Percentiles rank a stretch among this genome's conserved stretches.
Conservation (phyloP, 2,113 vertebrate genomes). For the Silurus asotus region DNA sequence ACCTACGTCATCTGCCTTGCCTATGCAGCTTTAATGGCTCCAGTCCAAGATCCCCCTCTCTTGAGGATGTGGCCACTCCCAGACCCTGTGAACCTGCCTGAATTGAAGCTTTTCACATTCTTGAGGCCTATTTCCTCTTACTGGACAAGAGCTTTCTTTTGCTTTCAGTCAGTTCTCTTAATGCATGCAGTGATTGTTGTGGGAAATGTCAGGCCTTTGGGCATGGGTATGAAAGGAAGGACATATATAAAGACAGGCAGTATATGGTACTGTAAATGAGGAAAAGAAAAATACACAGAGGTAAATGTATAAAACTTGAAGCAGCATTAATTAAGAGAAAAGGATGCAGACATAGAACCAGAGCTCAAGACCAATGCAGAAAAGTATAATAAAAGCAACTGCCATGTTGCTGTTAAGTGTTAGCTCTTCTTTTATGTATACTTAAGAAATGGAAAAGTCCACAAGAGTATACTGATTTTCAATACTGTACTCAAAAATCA, state of each 20-base stretch:
- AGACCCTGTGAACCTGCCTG: slow-evolving; percentile 68
- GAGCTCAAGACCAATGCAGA: background rate
- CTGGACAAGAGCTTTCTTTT: slow-evolving; percentile 64
- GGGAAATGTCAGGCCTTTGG: slow-evolving; percentile 40
- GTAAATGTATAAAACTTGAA: slow-evolving; percentile 3
- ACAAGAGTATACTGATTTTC: background rate
- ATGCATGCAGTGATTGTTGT: slow-evolving; percentile 36
- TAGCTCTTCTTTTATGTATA: background rate
- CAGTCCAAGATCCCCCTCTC: slow-evolving; percentile 59
- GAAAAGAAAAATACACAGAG: background rate
- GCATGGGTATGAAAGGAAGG: slow-evolving; percentile 27
- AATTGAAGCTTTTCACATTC: slow-evolving; percentile 65
- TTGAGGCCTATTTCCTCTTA: slow-evolving; percentile 71
- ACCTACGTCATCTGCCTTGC: slow-evolving; percentile 58
- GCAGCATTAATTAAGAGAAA: background rate
- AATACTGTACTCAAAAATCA: background rate
- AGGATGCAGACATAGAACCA: background rate
- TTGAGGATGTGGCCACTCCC: slow-evolving; percentile 73
- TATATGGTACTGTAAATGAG: slow-evolving; percentile 18
- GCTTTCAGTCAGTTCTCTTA: background rate
- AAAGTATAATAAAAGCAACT: background rate
- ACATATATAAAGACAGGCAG: slow-evolving; percentile 24
- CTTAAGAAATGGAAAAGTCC: background rate
- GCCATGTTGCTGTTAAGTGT: background rate
- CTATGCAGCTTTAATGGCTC: slow-evolving; percentile 62